phyloP scores from a whole-genome alignment of 2,797 vertebrate genomes.

The Gallirallus australis region DNA sequence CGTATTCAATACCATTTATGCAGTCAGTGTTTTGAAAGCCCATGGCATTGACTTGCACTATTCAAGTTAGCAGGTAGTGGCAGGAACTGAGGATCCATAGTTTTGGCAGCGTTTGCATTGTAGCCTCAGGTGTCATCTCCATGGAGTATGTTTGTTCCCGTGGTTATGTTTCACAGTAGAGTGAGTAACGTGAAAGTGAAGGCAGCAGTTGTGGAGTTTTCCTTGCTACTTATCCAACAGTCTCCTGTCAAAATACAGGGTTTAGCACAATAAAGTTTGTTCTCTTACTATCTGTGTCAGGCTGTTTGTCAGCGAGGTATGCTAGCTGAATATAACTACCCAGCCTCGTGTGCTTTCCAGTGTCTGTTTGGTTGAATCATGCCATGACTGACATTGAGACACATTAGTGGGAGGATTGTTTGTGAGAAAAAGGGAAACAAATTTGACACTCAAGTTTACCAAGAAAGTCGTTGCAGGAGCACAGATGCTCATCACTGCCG shows the following conservation, averaged over 20 bases:
- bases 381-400: background rate
- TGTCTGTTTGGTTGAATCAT: background rate
- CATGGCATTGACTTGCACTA: background rate
- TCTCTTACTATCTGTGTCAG: background rate
- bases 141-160: background rate
- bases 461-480: background rate
- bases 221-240: background rate
- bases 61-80: background rate
- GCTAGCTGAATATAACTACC: background rate
- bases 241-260: background rate
- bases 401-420: constrained; percentile 52
- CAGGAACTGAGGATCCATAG: background rate
- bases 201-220: background rate
- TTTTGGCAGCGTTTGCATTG: background rate
- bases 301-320: background rate
- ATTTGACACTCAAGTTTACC: constrained; percentile 47
- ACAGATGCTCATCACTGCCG: constrained; percentile 3
- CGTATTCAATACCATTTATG: background rate
- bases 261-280: background rate
- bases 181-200: background rate
- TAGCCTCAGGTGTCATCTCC: background rate
- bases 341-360: background rate
- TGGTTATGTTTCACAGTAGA: background rate
- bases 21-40: background rate
- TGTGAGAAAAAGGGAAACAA: constrained; percentile 55